Percentiles rank a stretch among this genome's conserved stretches.
Evolutionary conservation across 2,797 vertebrate genomes (phyloP).

Genomic region (Naso thynnoides): DNA sequence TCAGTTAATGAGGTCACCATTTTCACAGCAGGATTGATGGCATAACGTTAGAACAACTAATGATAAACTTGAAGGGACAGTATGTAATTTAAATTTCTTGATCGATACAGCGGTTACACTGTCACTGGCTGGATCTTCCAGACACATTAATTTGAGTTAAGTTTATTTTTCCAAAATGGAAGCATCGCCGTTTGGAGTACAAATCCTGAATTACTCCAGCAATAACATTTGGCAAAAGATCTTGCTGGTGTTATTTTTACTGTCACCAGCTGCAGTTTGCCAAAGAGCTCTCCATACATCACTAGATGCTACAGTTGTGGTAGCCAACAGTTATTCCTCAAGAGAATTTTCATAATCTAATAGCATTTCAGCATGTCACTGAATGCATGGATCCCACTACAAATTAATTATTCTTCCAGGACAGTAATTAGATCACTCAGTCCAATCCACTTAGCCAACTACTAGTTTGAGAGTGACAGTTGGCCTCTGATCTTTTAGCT

Average conservation of each 20-base stretch:
- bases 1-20: constrained; percentile 8
- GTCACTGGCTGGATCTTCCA: constrained; percentile 16
- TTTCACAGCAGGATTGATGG: constrained; percentile 21
- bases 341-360: constrained; percentile 68
- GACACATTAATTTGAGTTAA: constrained; percentile 31
- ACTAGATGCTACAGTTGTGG: constrained; percentile 40
- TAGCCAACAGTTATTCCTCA: constrained; percentile 64
- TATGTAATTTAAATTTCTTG: constrained; percentile 8
- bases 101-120: constrained; percentile 6
- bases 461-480: constrained; percentile 31
- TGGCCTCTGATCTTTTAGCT: constrained; percentile 28
- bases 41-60: neutral
- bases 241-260: constrained; percentile 45
- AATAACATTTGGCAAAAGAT: constrained; percentile 56
- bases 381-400: constrained; percentile 46
- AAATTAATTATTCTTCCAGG: constrained; percentile 55
- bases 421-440: constrained; percentile 37
- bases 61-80: constrained; percentile 11
- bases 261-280: constrained; percentile 52
- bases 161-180: constrained; percentile 49
- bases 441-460: constrained; percentile 17
- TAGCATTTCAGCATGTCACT: constrained; percentile 73
- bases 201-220: constrained; percentile 41
- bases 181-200: constrained; percentile 31
- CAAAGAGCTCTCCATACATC: constrained; percentile 63